Conservation (phyloP, 1,140 invertebrate species). For the Tribolium castaneum region DNA sequence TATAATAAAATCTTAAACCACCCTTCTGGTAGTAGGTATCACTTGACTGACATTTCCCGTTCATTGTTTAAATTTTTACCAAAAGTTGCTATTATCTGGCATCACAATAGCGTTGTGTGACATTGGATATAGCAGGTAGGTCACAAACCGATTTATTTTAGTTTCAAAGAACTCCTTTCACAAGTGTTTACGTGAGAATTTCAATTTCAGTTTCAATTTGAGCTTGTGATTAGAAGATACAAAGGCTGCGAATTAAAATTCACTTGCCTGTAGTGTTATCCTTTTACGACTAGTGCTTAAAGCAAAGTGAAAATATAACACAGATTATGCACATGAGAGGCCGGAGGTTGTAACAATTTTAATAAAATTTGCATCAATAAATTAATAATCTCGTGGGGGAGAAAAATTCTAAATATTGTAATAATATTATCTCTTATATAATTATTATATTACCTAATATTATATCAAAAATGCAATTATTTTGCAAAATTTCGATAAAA, state of each 20-base stretch:
- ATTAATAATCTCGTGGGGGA: not conserved
- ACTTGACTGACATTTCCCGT: not conserved
- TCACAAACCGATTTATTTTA: not conserved
- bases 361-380: not conserved
- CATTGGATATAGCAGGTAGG: not conserved
- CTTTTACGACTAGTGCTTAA: not conserved
- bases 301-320: not conserved
- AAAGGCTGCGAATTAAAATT: not conserved
- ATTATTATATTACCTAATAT: too few species aligned
- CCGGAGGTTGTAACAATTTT: not conserved
- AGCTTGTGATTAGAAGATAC: not conserved
- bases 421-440: too few species aligned
- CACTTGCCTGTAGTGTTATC: not conserved
- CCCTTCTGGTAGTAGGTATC: too few species aligned
- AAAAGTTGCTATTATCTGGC: not conserved
- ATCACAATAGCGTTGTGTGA: not conserved
- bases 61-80: not conserved
- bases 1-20: too few species aligned
- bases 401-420: too few species aligned
- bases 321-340: not conserved
- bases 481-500: too few species aligned
- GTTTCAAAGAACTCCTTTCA: not conserved
- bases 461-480: too few species aligned
- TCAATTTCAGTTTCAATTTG: not conserved
- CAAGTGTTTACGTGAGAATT: not conserved